Percentiles rank a stretch among this genome's conserved stretches.
phyloP scores from a whole-genome alignment of 2,113 vertebrate species.

The Donacobius atricapilla region DNA sequence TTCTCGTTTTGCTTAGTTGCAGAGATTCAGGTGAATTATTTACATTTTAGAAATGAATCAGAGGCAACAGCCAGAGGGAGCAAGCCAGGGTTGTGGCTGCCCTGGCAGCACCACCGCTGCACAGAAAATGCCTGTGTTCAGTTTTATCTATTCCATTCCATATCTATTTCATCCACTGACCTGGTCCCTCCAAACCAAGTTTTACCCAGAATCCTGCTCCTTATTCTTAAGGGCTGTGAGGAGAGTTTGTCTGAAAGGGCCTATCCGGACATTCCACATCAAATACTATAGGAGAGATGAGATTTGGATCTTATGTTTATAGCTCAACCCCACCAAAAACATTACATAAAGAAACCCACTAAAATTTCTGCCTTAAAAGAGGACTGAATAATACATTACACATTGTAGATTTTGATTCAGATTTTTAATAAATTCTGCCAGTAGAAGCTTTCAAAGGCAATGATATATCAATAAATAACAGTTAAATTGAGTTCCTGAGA shows the following conservation, averaged over 20 bases:
- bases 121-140: not conserved
- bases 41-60: not conserved
- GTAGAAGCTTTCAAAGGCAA: conserved; percentile 83
- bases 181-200: not conserved
- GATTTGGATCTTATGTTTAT: not conserved
- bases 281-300: not conserved
- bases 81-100: not conserved
- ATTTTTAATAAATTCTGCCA: conserved; percentile 83
- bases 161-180: not conserved
- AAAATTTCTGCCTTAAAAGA: not conserved
- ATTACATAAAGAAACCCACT: not conserved
- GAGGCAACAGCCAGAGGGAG: not conserved
- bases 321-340: not conserved
- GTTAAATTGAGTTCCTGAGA: conserved; percentile 85
- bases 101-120: not conserved
- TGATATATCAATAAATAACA: conserved; percentile 88
- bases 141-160: not conserved
- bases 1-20: not conserved
- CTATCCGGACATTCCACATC: not conserved
- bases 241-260: not conserved
- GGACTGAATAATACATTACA: not conserved
- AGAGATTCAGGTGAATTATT: not conserved
- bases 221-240: not conserved
- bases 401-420: conserved; percentile 27
- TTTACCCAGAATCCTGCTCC: not conserved